Conservation (phyloP, 2,888 invertebrate genomes). For the Atrina japonica region DNA sequence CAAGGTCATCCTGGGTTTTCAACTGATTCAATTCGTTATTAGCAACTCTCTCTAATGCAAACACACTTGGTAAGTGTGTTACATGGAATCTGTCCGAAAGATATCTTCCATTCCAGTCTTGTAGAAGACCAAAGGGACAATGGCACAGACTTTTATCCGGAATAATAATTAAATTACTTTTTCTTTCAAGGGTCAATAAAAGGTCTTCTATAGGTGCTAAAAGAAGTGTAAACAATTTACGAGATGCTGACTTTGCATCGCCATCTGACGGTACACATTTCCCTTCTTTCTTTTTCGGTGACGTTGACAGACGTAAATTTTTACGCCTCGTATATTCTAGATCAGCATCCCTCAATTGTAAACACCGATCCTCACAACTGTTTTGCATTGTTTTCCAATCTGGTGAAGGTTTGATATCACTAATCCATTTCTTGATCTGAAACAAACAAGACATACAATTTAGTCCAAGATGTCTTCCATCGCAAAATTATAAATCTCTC, state of each 20-base stretch:
- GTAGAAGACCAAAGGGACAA: conserved; percentile 73
- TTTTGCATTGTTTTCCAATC: conserved; percentile 54
- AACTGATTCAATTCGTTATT: conserved; percentile 71
- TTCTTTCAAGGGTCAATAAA: conserved; percentile 63
- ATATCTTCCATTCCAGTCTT: conserved; percentile 62
- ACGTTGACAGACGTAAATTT: conserved; percentile 53
- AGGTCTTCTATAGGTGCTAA: conserved; percentile 75
- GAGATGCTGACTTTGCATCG: conserved; percentile 55
- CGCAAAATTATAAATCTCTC: too few species aligned
- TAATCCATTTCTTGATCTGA: conserved; percentile 60
- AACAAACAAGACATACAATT: conserved; percentile 11
- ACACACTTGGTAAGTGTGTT: conserved; percentile 71
- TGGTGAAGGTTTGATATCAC: conserved; percentile 50
- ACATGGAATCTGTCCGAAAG: conserved; percentile 65
- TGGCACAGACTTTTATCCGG: conserved; percentile 73
- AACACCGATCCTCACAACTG: conserved; percentile 69
- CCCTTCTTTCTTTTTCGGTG: conserved; percentile 15
- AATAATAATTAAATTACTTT: conserved; percentile 70
- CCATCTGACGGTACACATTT: conserved; percentile 33
- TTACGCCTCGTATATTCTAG: conserved; percentile 53
- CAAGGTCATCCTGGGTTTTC: conserved; percentile 66
- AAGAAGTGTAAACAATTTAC: conserved; percentile 71
- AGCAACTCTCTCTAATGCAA: conserved; percentile 69
- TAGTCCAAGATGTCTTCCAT: too few species aligned
- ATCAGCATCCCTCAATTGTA: conserved; percentile 61